Evolutionary conservation across 1,140 invertebrate genomes (phyloP).

Genomic region (Drosophila parvula): DNA sequence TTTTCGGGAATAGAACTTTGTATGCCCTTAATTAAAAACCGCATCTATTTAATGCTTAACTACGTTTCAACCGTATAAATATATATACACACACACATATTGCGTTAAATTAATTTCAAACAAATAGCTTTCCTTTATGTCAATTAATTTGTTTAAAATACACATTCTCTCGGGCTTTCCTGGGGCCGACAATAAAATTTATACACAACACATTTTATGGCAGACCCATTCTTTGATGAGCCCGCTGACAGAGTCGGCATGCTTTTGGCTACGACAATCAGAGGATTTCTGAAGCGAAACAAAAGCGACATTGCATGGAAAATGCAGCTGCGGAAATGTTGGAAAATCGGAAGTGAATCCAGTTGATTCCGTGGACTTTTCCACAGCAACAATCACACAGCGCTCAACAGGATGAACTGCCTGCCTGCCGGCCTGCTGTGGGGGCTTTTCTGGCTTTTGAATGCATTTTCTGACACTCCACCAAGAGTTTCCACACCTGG

Average conservation of each 20-base stretch:
- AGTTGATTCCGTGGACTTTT: constrained; percentile 23
- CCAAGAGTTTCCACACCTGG: neutral
- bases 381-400: neutral
- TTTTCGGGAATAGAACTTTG: constrained; percentile 27
- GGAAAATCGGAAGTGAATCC: constrained; percentile 57
- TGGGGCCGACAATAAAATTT: constrained; percentile 1
- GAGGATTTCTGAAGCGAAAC: constrained; percentile 23
- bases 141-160: constrained; percentile 30
- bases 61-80: constrained; percentile 14
- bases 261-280: constrained; percentile 3
- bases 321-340: constrained; percentile 52
- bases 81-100: neutral
- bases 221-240: constrained; percentile 1
- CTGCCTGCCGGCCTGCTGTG: constrained; percentile 1
- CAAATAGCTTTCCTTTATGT: constrained; percentile 20
- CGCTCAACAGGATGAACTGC: constrained; percentile 12
- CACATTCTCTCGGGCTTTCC: constrained; percentile 10
- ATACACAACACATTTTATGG: neutral
- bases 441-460: constrained; percentile 28
- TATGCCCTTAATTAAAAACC: constrained; percentile 53
- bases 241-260: constrained; percentile 17
- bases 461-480: constrained; percentile 27
- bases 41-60: constrained; percentile 45
- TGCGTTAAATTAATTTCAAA: constrained; percentile 21
- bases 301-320: constrained; percentile 6